These are phyloP conservation scores for Agrilus biguttatus DNA, from an alignment of 2,888 invertebrate species.

Conservation along the genomic window DNA sequence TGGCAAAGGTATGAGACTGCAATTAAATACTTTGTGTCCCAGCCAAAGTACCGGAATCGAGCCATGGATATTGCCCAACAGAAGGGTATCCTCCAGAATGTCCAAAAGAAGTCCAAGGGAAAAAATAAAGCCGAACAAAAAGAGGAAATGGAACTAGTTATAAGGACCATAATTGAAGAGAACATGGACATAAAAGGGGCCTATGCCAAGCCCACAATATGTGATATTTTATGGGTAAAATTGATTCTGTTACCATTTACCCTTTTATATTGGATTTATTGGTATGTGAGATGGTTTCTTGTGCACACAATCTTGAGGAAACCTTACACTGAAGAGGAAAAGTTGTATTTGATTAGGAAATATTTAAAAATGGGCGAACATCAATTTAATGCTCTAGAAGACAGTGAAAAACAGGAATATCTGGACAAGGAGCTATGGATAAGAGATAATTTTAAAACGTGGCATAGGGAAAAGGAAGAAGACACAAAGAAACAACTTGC, in stretches of 20 bases:
- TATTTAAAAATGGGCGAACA: slow-evolving; percentile 57
- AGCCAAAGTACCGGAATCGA: slow-evolving; percentile 74
- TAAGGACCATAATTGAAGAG: slow-evolving; percentile 71
- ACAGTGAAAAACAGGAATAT: slow-evolving; percentile 57
- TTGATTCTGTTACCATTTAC: slow-evolving; percentile 66
- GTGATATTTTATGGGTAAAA: slow-evolving; percentile 73
- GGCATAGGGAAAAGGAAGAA: slow-evolving; percentile 74
- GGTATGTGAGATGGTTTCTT: slow-evolving; percentile 72
- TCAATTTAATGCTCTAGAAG: slow-evolving; percentile 60
- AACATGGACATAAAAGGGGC: slow-evolving; percentile 91
- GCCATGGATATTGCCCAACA: slow-evolving; percentile 56
- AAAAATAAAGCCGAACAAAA: slow-evolving; percentile 47
- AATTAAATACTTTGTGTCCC: slow-evolving; percentile 71
- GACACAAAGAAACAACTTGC: slow-evolving; percentile 73
- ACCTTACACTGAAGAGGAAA: slow-evolving; percentile 70
- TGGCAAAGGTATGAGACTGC: slow-evolving; percentile 72
- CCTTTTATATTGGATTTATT: slow-evolving; percentile 50
- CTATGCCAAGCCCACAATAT: slow-evolving; percentile 69
- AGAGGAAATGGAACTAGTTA: slow-evolving; percentile 66
- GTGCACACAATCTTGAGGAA: slow-evolving; percentile 59
- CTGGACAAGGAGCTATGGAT: slow-evolving; percentile 69
- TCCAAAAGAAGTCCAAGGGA: slow-evolving; percentile 35
- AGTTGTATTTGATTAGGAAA: slow-evolving; percentile 70
- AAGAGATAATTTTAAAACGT: slow-evolving; percentile 58
- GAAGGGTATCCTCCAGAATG: slow-evolving; percentile 34